A percentile compares a stretch with the other conserved stretches of the same genome.
phyloP scores from a whole-genome alignment of 2,888 invertebrate species.

The Koerneria pararmatus region DNA sequence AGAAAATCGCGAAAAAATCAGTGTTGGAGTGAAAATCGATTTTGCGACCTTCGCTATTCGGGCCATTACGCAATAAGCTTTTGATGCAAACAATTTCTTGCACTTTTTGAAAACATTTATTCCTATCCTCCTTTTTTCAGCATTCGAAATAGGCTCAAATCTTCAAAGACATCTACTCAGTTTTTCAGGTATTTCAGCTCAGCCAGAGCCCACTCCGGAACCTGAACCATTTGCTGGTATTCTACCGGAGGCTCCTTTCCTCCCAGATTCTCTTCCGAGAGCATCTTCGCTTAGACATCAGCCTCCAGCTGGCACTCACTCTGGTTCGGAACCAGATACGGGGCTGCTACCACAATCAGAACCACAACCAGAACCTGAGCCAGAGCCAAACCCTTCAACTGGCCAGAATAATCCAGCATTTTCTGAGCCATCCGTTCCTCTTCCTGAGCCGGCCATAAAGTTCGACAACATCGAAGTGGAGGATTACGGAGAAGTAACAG shows the following conservation, averaged over 20 bases:
- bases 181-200: neutral
- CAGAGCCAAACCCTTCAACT: constrained; percentile 15
- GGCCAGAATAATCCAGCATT: neutral
- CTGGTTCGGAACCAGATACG: constrained; percentile 30
- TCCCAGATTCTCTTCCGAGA: neutral
- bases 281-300: constrained; percentile 23
- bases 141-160: too few relatives aligned
- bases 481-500: constrained; percentile 47
- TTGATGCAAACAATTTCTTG: too few relatives aligned
- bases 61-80: too few relatives aligned
- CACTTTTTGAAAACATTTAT: too few relatives aligned
- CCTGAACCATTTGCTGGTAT: neutral
- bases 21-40: too few relatives aligned
- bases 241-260: neutral
- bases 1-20: too few relatives aligned
- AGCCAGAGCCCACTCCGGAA: neutral
- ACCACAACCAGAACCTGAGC: constrained; percentile 23
- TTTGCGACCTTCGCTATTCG: too few relatives aligned
- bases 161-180: too few relatives aligned
- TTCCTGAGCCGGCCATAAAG: constrained; percentile 48
- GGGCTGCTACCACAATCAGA: constrained; percentile 29
- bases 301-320: constrained; percentile 27
- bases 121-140: too few relatives aligned
- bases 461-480: constrained; percentile 48
- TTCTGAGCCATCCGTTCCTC: constrained; percentile 13